These are phyloP conservation scores for Phainopepla nitens DNA, from an alignment of 2,113 vertebrate species.

Conservation along the genomic window DNA sequence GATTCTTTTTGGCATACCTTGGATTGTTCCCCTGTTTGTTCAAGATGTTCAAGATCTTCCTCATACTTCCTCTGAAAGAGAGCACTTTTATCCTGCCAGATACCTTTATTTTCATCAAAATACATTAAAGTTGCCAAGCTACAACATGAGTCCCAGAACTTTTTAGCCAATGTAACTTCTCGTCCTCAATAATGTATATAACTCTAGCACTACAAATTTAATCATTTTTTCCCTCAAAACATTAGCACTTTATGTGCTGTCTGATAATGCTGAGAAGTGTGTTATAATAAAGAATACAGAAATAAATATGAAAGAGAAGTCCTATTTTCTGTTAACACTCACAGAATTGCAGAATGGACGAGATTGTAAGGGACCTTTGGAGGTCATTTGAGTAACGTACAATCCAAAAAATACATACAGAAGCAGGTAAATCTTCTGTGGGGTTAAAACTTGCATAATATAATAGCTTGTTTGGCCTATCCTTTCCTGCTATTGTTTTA, in stretches of 20 bases:
- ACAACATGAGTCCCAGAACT: neutral
- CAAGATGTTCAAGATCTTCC: neutral
- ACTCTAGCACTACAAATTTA: neutral
- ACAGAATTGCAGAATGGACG: neutral
- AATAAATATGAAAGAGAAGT: neutral
- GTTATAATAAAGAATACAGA: neutral
- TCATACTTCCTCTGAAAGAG: neutral
- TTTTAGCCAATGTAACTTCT: neutral
- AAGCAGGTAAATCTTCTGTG: neutral
- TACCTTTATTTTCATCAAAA: neutral
- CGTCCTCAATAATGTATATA: neutral
- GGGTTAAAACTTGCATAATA: neutral
- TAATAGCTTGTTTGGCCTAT: neutral
- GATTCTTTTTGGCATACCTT: neutral
- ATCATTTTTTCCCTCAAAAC: accelerated
- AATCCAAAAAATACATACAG: neutral
- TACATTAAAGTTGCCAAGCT: neutral
- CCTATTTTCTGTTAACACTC: neutral
- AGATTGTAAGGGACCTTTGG: neutral
- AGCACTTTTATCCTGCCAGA: neutral
- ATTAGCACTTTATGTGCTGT: neutral
- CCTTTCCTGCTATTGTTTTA: neutral
- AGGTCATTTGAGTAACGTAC: accelerated
- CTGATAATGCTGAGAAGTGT: neutral
- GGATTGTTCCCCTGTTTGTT: neutral